Percentiles rank a stretch among this genome's conserved stretches.
Conservation (phyloP, 2,797 vertebrate species). For the Anomalospiza imberbis region DNA sequence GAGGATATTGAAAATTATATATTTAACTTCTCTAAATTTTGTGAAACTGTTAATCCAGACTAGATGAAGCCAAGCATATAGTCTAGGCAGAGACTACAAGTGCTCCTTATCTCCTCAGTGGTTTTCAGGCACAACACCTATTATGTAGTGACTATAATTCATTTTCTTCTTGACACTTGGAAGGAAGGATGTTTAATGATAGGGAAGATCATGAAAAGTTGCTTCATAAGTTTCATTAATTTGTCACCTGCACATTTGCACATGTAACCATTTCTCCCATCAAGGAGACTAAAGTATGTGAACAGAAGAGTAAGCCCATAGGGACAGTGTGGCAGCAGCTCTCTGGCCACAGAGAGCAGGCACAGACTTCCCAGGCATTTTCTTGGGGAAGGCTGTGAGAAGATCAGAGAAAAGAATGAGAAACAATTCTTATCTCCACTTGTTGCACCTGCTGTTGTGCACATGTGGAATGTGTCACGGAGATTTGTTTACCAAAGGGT, state of each 20-base stretch:
- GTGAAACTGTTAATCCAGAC: neutral
- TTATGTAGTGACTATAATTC: neutral
- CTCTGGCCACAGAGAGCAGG: too few species aligned
- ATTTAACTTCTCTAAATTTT: neutral
- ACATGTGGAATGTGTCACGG: too few species aligned
- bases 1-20: neutral
- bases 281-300: neutral
- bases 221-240: neutral
- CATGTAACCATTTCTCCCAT: neutral
- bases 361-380: too few species aligned
- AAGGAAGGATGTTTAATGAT: neutral
- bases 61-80: neutral
- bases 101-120: neutral
- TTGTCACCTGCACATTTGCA: neutral
- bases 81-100: neutral
- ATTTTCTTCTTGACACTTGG: neutral
- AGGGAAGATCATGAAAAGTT: neutral
- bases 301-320: neutral
- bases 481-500: too few species aligned
- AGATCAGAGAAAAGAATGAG: too few species aligned
- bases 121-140: neutral
- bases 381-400: too few species aligned
- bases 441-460: too few species aligned
- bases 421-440: too few species aligned
- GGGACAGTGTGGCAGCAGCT: neutral